Base-by-base conservation (phyloP, 2,888 invertebrate genomes). In the Cantharis rustica region DNA sequence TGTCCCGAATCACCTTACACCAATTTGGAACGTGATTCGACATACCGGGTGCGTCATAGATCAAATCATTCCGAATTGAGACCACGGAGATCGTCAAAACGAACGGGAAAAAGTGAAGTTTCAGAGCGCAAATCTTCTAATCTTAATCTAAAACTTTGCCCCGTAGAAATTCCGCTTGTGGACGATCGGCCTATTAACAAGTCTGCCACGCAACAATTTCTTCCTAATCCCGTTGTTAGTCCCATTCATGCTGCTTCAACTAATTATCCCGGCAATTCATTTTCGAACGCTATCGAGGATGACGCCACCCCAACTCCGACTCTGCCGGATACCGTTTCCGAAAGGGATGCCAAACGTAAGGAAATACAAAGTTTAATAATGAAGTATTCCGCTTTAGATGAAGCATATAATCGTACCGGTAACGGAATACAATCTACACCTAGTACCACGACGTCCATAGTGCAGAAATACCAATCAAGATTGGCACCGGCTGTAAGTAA, bases 291-390 rank as follows among this genome's bases (percentile, higher is more conserved):
- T 26, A 84, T 84, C n/a, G 86, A 85, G 15, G 90, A 91, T 75
- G 91, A 90, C 79, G 88, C 89, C 80, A 86, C 87, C 11, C 86
- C 86, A 10, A 90, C 90, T 16, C 90, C 90, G 10, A 89, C 90
- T 61, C 89, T 89, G 68, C 84, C 86, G 2, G 93, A 93, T 84
- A 90, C 90, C 78, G 89, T 90, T 20, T 91, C 91, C 81, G 95
- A 96, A 81, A 90, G 96, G 66, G 95, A 95, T 86, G 93, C 94
- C 10, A 93, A 93, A 83, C 91, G 96, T 61, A 95, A 95, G 84
- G 96, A 96, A 85, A 95, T 95, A 77, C 94, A 95, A 86, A 93
- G 93, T 83, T 89, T 96, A 76, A 95, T 95, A 78, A 91, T 93
- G 90, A 96, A 95, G 86, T 96, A 96, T 86, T 93, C 95, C 27